These are phyloP conservation scores for Anthoptus insignis DNA, from an alignment of 2,888 invertebrate species.

Conservation along the genomic window DNA sequence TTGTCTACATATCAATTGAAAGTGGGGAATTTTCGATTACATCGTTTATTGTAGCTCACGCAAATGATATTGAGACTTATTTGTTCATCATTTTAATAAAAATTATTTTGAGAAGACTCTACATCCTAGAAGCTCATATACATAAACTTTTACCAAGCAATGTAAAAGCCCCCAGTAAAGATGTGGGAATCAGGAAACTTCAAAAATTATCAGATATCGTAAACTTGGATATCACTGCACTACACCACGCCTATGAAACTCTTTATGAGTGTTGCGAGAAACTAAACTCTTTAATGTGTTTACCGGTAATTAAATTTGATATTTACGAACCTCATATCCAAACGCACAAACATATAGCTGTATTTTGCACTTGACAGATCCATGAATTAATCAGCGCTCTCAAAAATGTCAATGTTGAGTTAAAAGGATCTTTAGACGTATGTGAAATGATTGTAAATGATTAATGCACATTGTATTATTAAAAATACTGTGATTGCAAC, in stretches of 20 bases:
- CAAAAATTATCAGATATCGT: conserved; percentile 62
- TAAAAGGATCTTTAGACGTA: too few species aligned
- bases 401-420: too few species aligned
- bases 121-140: conserved; percentile 65
- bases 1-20: not conserved
- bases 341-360: too few species aligned
- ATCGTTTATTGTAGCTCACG: conserved; percentile 52
- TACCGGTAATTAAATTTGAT: conserved; percentile 60
- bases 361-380: too few species aligned
- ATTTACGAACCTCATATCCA: too few species aligned
- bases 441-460: too few species aligned
- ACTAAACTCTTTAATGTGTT: conserved; percentile 68
- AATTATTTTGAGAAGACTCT: conserved; percentile 60
- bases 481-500: too few species aligned
- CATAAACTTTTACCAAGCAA: conserved; percentile 54
- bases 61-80: conserved; percentile 66
- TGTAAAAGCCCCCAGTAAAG: not conserved
- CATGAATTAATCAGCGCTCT: too few species aligned
- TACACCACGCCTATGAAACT: conserved; percentile 68
- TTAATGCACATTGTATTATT: too few species aligned
- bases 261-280: conserved; percentile 67
- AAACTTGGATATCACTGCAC: conserved; percentile 59
- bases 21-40: not conserved
- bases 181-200: conserved; percentile 46
- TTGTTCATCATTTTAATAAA: conserved; percentile 61